Base-by-base conservation (phyloP, 2,888 invertebrate genomes). In the Patella pellucida region DNA sequence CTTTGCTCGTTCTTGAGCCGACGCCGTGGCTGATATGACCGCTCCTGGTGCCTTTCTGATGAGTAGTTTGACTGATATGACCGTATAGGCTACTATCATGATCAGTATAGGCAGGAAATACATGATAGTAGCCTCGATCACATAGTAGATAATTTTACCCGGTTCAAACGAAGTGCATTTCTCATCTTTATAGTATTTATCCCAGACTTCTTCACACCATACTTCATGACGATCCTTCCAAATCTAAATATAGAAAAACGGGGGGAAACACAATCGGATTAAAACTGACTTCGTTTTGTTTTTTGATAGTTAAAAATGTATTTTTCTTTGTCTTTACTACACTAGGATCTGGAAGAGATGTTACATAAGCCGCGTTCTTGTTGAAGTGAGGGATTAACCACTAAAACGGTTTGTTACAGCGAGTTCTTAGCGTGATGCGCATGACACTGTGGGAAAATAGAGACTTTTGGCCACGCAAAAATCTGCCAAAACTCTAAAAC, bases 161-260 rank as follows among this genome's bases (percentile, higher is more conserved):
- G 79, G 80, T 67, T 80, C 76, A 68, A 75, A 79, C 1, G 72
- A 73, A 7, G 62, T 74, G 23, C 80, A 81, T 4, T 69, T 2
- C 15, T 31, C 56, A 72, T 83, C 77, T 12, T 76, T 77, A 68
- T 80, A 82, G 7, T 27, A 62, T 68, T 80, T 78, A 0, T 86
- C 82, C 88, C 88, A 89, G 3, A 72, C 72, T 75, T 88, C 88
- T 1, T 74, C 80, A 78, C 89, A 89, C 82, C 82, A 85, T n/a
- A 84, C 78, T 71, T 87, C 81, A 52, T 84, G 80, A 3, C 85
- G 74, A 76, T 89, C 81, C 52, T 76, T 75, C 84, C 86, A 89
- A 31, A 50, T 23, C 50, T 41, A 31, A 11, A 69, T 31, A 23
- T 4, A 69, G 7, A n/a, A 19, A 16, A 69, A 14, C n/a, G 3